A percentile compares a stretch with the other conserved stretches of the same genome.
Conservation (phyloP, 2,888 invertebrate genomes). For the Erebia ligea region DNA sequence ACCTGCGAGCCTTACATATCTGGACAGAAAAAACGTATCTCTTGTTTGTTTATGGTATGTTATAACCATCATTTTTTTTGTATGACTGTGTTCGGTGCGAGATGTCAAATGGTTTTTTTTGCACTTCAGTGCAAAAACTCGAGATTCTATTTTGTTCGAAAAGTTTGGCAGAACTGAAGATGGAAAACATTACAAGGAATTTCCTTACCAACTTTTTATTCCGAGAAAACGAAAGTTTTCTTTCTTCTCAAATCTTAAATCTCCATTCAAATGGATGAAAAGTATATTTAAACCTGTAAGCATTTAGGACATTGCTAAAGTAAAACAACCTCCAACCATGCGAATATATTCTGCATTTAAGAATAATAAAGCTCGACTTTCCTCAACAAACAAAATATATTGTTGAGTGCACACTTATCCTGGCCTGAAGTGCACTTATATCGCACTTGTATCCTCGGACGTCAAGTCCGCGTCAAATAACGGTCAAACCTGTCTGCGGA, state of each 20-base stretch:
- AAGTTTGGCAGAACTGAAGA: too few species aligned
- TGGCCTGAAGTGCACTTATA: constrained; percentile 21
- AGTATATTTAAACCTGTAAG: too few species aligned
- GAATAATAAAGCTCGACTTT: background rate
- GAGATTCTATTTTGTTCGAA: too few species aligned
- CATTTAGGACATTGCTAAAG: background rate
- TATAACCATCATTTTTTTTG: background rate
- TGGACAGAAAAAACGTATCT: constrained; percentile 12
- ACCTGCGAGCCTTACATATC: constrained; percentile 24
- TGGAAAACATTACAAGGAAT: too few species aligned
- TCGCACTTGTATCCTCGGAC: constrained; percentile 18
- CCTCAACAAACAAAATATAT: constrained; percentile 10
- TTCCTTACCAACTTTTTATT: too few species aligned
- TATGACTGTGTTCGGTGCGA: background rate
- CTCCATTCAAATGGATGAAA: background rate
- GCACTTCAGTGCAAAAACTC: too few species aligned
- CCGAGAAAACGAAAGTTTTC: background rate
- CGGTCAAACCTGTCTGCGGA: constrained; percentile 39
- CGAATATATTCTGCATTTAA: background rate
- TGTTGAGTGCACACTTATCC: constrained; percentile 14
- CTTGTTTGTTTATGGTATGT: background rate
- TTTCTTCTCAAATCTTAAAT: too few species aligned
- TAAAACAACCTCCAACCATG: background rate
- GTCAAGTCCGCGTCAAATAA: constrained; percentile 38
- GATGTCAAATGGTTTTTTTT: too few species aligned